Percentiles rank a stretch among this genome's conserved stretches.
Conservation (phyloP, 2,888 invertebrate species). For the Tryphoninae sp. region DNA sequence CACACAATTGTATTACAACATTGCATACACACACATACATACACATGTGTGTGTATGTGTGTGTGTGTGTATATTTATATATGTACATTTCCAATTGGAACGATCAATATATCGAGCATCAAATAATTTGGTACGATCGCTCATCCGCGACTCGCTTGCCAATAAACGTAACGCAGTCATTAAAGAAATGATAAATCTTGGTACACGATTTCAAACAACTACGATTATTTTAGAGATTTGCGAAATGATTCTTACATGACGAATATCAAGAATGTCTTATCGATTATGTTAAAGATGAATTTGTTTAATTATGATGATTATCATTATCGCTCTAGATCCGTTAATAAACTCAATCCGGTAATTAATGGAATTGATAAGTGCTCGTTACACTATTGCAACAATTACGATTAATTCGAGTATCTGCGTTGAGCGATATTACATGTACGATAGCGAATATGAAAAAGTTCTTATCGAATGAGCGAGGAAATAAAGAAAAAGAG, state of each 20-base stretch:
- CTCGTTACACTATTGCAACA: neutral
- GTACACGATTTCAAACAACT: no score
- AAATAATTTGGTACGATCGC: slow-evolving; percentile 4
- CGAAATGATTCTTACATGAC: no score
- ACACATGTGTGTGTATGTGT: neutral
- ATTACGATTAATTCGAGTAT: neutral
- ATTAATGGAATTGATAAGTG: no score
- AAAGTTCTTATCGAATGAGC: slow-evolving; percentile 4
- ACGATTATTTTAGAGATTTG: no score
- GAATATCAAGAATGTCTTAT: no score
- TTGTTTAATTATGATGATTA: no score
- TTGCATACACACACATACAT: no score
- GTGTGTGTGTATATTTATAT: neutral
- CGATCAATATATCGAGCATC: slow-evolving; percentile 21
- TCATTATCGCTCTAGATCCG: no score
- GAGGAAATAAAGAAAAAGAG: neutral
- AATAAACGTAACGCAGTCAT: neutral
- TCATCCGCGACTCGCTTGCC: neutral
- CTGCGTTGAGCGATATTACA: neutral
- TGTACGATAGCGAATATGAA: neutral
- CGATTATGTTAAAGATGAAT: no score
- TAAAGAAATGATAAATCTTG: no score
- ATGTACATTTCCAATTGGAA: neutral
- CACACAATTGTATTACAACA: slow-evolving; percentile 16
- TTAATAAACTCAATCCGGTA: no score